These are phyloP conservation scores for Cyprinus carpio DNA, from an alignment of 2,113 vertebrate species.

Conservation along the genomic window DNA sequence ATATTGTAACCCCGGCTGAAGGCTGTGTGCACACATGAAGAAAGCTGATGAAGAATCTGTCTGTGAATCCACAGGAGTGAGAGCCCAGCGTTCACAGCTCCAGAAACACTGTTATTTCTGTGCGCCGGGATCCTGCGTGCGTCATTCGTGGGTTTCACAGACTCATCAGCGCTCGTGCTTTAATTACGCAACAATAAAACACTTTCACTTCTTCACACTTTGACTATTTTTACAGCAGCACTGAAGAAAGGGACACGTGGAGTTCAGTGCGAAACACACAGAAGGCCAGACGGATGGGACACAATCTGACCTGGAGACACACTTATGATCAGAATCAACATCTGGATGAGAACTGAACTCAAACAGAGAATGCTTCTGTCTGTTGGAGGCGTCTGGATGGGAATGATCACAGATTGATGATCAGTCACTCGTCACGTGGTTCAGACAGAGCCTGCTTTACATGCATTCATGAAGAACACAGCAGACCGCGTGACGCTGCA, in stretches of 20 bases:
- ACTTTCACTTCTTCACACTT: background rate
- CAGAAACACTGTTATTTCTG: background rate
- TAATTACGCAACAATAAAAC: background rate
- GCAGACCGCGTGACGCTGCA: constrained; percentile 3
- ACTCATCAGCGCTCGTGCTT: background rate
- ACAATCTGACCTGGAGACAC: too few relatives aligned
- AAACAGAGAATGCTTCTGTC: too few relatives aligned
- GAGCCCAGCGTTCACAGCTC: too few relatives aligned
- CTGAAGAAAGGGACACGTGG: too few relatives aligned
- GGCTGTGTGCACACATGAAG: background rate
- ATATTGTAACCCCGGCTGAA: too few relatives aligned
- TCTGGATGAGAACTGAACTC: background rate
- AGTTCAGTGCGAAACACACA: background rate
- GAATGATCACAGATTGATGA: background rate
- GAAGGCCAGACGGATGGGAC: too few relatives aligned
- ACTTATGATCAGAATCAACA: background rate
- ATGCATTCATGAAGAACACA: background rate
- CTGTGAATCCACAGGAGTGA: background rate
- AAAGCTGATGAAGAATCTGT: background rate
- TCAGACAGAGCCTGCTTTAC: background rate
- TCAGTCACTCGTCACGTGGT: background rate
- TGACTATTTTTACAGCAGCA: background rate
- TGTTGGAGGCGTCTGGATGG: too few relatives aligned
- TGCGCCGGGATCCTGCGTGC: background rate
- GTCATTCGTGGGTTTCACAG: constrained; percentile 16